Evolutionary conservation across 2,797 vertebrate species (phyloP), one percentile per base, ranked within the genome.

Genomic region (Enteromius paludinosus): DNA sequence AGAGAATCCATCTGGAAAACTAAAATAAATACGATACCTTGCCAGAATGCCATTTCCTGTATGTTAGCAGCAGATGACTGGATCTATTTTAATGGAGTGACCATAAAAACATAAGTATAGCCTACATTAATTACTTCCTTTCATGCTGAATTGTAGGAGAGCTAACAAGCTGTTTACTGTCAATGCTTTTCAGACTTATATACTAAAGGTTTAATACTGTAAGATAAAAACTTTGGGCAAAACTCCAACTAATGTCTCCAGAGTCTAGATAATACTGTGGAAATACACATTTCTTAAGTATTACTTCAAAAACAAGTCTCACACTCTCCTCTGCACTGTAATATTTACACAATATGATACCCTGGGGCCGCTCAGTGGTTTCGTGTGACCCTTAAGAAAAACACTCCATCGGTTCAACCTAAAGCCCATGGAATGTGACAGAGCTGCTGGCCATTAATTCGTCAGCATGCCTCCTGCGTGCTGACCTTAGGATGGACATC

Each of bases 1-100:
- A 80, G 25, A 43, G 12, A 78, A 80, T 80, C 82, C 79, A 87
- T 84, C 86, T 86, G 84, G 65, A 82, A 69, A 43, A 38, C 5
- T 54, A 77, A 64, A 65, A 69, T 78, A 80, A 84, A 85, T 71
- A 79, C 23, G 35, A 49, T 61, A 62, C 25, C 61, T 61, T 35
- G 25, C 62, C 72, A 61, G 62, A 15, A 43, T 30, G 8, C n/a
- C 17, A 65, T 49, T 82, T 76, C 28, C 35, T n/a, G 10, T 72
- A 72, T 33, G 20, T 61, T 56, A 69, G 28, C 61, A 35, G 43
- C 64, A 76, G 47, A 79, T 59, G 73, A 84, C 28, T 23, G 12
- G 20, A 76, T 56, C 15, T 47, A 28, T 64, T 61, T 74, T 73
- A 33, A 52, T 45, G 35, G 41, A 33, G 2, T 54, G 23, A 49